Conservation (phyloP, 2,888 invertebrate species). For the Andricus curvator region DNA sequence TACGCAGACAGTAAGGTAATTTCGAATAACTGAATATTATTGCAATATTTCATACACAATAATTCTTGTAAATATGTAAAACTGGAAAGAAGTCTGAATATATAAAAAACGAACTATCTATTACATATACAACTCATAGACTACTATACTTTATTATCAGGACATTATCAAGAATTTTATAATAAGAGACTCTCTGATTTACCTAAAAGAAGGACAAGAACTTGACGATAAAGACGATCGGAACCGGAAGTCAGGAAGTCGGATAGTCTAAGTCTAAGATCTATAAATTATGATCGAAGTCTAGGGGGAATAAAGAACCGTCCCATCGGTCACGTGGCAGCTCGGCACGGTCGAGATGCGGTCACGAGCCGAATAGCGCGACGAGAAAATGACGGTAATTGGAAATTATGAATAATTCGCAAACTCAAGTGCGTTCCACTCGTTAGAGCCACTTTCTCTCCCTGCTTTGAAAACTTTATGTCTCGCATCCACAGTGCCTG, state of each 20-base stretch:
- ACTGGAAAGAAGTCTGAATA: constrained; percentile 5
- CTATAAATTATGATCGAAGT: constrained; percentile 1
- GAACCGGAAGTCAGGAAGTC: not conserved
- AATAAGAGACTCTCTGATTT: constrained; percentile 10
- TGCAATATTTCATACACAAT: constrained; percentile 1
- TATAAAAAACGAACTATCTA: not conserved
- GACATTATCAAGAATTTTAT: constrained; percentile 17
- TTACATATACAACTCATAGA: not conserved
- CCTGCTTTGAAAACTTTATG: not conserved
- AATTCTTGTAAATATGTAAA: not conserved
- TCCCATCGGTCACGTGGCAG: constrained; percentile 42
- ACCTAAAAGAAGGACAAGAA: constrained; percentile 44
- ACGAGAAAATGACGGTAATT: constrained; percentile 64
- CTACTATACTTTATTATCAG: constrained; percentile 18
- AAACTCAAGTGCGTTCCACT: constrained; percentile 64
- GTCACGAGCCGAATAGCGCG: constrained; percentile 54
- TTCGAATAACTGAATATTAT: constrained; percentile 21
- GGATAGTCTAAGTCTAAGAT: not conserved
- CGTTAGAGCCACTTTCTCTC: constrained; percentile 67
- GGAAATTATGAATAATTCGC: constrained; percentile 65
- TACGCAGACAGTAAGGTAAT: not conserved
- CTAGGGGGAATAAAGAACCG: not conserved
- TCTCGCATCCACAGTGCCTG: constrained; percentile 9
- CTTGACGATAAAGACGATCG: constrained; percentile 15
- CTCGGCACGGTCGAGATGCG: constrained; percentile 48